Evolutionary conservation across 1,140 invertebrate species (phyloP), one percentile per base, ranked within the genome.

Genomic region (Microplitis mediator): DNA sequence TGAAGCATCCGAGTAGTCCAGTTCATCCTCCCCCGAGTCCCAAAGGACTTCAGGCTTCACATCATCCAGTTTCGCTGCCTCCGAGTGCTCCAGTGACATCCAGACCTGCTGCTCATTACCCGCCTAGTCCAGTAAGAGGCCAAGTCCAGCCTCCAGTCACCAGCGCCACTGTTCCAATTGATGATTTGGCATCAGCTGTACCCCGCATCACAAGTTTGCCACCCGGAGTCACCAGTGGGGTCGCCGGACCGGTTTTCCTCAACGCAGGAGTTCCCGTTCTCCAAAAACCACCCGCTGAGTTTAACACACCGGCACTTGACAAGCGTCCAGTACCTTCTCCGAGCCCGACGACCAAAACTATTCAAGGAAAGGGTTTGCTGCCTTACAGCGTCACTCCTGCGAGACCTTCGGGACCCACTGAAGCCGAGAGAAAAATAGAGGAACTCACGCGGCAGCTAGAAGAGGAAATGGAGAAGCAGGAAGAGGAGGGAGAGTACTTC

Each of bases 401-500:
- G 70, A 90, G 93, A 74, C 93, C 93, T 35, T 88, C 86, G 82
- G 95, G 94, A 2, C 94, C 94, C 11, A 95, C 94, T 62, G 95
- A 97, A 86, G 95, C 95, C 45, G 95, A 97, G 85, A 90, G 93
- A 68, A 97, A 97, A 87, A 94, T 97, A 78, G 95, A 97, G 84
- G 95, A 96, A 80, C 88, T 97, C 58, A 97, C 95, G 3, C 88
- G 94, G 60, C 94, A 97, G 81, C 89, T 97, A 72, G 96, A 97
- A 85, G 95, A 97, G 82, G 95, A 97, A 89, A 95, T 98, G 93
- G 97, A 98, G 82, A 94, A 95, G 78, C 93, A 95, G 76, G 94
- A 96, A 86, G 95, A 96, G 80, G 94, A 97, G 84, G 96, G 95
- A 75, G 96, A 98, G 89, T 98, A 97, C 86, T 98, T 98, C 90